Evolutionary conservation across 2,888 invertebrate genomes (phyloP), one percentile per base, ranked within the genome.

Genomic region (Sinohyriopsis cumingii): DNA sequence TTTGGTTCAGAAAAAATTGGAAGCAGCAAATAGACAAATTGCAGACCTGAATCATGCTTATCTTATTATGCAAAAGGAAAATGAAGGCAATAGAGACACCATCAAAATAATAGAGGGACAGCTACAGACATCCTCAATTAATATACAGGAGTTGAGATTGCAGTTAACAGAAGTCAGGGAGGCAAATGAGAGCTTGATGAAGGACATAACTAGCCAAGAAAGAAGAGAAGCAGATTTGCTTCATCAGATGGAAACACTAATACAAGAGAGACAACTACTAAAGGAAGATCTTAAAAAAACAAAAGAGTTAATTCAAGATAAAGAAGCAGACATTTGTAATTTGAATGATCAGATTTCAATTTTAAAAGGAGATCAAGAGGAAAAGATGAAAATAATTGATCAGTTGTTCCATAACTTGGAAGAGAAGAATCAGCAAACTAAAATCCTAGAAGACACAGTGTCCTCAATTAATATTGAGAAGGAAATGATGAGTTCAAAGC

Each of bases 241-340:
- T 45, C 12, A 45, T 45, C 45, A 45, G 45, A 15, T 45, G 15
- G 45, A 45, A 45, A 3, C 15, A 45, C 19, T 55, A 63, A 54
- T 19, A 9, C 53, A 53, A 57, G 28, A 56, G n/a, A 25, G 28
- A 15, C 56, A 53, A 19, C 20, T 12, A 53, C 24, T 15, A 28
- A 2, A 61, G 61, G 28, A 28, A 61, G 22, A 61, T 15, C 24
- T n/a, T 0, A 19, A 61, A 25, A 19, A 25, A 25, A 25, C 61
- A n/a, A 25, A 28, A 28, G 20, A 15, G 20, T 19, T 20, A 9
- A 53, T 60, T 20, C n/a, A 67, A 67, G n/a, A n/a, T 12, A 67
- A 60, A 54, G 67, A 54, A 67, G 45, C 19, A 54, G 67, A 59
- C 25, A 22, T 63, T n/a, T 63, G 54, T 63, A 25, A 24, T 33